Percentiles rank a stretch among this genome's conserved stretches.
phyloP scores from a whole-genome alignment of 2,888 invertebrate genomes.

The Laothoe populi region DNA sequence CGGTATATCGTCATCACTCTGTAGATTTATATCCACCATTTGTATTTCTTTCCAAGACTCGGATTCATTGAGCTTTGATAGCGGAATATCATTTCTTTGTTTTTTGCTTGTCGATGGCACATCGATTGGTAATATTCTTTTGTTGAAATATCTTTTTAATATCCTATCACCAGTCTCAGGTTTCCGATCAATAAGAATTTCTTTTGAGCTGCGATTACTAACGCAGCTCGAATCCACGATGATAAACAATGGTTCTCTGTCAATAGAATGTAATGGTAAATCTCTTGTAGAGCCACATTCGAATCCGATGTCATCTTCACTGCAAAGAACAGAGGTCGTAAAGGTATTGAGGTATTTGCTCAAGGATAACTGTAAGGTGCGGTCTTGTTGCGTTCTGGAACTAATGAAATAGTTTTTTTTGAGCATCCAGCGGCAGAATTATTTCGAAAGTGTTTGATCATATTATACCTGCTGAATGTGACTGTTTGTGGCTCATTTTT shows the following conservation, averaged over 20 bases:
- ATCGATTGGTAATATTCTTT: constrained; percentile 43
- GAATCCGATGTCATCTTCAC: constrained; percentile 54
- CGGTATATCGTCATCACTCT: constrained; percentile 56
- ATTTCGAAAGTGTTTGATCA: constrained; percentile 48
- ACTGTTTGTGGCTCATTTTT: constrained; percentile 56
- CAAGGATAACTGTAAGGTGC: constrained; percentile 39
- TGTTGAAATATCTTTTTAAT: constrained; percentile 44
- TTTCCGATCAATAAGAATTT: constrained; percentile 48
- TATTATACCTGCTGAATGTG: constrained; percentile 58
- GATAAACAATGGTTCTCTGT: constrained; percentile 56
- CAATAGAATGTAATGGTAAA: constrained; percentile 39
- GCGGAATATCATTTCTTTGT: constrained; percentile 33
- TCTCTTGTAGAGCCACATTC: constrained; percentile 46
- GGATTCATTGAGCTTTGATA: constrained; percentile 39
- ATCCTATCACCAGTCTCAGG: constrained; percentile 39
- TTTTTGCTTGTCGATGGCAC: constrained; percentile 57
- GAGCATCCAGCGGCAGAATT: constrained; percentile 43
- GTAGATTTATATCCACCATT: constrained; percentile 59
- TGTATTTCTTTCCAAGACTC: constrained; percentile 55
- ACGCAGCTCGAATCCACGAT: constrained; percentile 54
- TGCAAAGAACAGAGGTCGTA: constrained; percentile 62
- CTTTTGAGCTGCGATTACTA: constrained; percentile 54
- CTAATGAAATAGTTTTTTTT: constrained; percentile 55
- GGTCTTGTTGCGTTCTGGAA: constrained; percentile 51
- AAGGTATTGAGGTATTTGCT: constrained; percentile 46